phyloP scores from a whole-genome alignment of 2,888 invertebrate genomes.

The Pheosia tremula region DNA sequence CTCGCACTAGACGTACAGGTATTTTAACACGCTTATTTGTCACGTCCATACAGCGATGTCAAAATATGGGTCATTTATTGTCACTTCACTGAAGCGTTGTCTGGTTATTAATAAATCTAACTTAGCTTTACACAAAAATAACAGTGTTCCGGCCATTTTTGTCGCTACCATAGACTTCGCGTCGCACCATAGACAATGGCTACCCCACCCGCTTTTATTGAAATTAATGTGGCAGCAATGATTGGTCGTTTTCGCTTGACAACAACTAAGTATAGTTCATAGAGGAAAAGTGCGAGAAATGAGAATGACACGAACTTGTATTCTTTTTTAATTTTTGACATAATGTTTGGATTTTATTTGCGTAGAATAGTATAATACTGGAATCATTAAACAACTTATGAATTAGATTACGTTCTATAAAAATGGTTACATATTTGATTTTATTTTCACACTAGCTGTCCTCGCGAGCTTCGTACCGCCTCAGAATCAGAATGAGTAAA shows the following conservation, averaged over 20 bases:
- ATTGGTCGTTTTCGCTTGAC: constrained; percentile 47
- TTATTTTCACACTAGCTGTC: too few relatives aligned
- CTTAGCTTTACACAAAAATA: background rate
- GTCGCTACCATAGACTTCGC: constrained; percentile 17
- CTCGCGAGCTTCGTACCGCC: too few relatives aligned
- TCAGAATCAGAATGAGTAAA: too few relatives aligned
- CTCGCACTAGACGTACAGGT: too few relatives aligned
- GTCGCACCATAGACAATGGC: constrained; percentile 35
- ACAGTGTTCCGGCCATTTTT: background rate
- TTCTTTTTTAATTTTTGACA: background rate
- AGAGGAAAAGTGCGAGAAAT: constrained; percentile 15
- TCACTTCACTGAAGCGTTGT: background rate
- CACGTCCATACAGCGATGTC: too few relatives aligned
- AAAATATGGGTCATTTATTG: background rate
- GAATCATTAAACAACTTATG: too few relatives aligned
- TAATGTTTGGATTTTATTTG: background rate
- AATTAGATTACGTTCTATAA: too few relatives aligned
- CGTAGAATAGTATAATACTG: too few relatives aligned
- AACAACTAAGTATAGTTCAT: constrained; percentile 26
- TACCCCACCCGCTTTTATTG: constrained; percentile 50
- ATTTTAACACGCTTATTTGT: too few relatives aligned
- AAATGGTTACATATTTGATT: too few relatives aligned
- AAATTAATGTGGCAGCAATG: constrained; percentile 57
- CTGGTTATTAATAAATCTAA: constrained; percentile 1
- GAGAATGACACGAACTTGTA: constrained; percentile 5